phyloP scores from a whole-genome alignment of 2,888 invertebrate genomes.

The Tromatobia lineatoria region DNA sequence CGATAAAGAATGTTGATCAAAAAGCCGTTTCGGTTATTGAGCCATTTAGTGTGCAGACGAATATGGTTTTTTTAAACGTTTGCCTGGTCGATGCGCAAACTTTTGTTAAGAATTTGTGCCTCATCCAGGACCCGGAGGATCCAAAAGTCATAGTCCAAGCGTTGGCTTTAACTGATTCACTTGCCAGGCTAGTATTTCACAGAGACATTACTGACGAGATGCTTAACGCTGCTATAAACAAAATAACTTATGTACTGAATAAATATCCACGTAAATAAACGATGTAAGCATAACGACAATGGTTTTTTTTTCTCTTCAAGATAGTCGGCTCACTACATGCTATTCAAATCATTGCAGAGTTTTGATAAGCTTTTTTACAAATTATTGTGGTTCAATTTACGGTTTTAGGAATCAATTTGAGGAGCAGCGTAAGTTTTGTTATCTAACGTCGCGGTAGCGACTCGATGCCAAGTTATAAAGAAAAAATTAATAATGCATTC shows the following conservation, averaged over 20 bases:
- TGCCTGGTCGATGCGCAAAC: conserved; percentile 85
- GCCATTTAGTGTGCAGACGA: conserved; percentile 89
- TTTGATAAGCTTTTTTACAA: no score
- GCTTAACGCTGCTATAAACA: conserved; percentile 89
- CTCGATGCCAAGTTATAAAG: no score
- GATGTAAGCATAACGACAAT: no score
- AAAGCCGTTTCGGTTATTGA: conserved; percentile 88
- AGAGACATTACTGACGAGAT: conserved; percentile 90
- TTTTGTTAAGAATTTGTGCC: conserved; percentile 87
- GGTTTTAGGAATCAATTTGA: no score
- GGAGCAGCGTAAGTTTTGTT: no score
- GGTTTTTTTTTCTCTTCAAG: no score
- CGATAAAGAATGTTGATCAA: conserved; percentile 88
- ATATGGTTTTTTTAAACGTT: conserved; percentile 89
- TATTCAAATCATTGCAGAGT: no score
- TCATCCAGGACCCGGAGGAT: conserved; percentile 86
- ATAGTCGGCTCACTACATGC: no score
- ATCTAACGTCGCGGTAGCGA: no score
- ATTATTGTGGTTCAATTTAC: no score
- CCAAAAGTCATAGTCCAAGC: conserved; percentile 88
- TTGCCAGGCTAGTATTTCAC: conserved; percentile 90
- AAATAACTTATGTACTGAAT: conserved; percentile 90
- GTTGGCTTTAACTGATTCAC: conserved; percentile 87
- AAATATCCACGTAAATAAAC: conserved; percentile 81
- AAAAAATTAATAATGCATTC: no score